A percentile compares a stretch with the other conserved stretches of the same genome.
Conservation (phyloP, 2,113 vertebrate genomes). For the Bos javanicus region DNA sequence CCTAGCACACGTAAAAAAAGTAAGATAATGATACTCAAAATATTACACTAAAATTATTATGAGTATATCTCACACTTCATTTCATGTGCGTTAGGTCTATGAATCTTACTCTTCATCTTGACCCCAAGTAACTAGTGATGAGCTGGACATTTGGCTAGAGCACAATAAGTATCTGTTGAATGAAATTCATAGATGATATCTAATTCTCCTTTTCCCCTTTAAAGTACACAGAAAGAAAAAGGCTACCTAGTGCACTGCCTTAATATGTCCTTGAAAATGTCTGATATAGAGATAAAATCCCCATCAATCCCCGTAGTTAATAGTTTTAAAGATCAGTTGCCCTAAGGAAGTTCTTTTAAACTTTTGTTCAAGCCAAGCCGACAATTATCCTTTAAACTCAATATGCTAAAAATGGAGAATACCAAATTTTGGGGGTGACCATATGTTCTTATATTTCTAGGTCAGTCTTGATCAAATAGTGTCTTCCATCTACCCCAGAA, state of each 20-base stretch:
- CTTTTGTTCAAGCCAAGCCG: constrained; percentile 26
- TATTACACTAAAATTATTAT: neutral
- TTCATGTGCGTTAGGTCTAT: neutral
- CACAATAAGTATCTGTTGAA: neutral
- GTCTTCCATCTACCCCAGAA: neutral
- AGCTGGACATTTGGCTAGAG: neutral
- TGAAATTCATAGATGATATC: neutral
- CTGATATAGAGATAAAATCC: neutral
- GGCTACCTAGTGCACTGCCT: neutral
- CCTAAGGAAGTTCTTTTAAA: neutral
- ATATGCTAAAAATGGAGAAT: constrained; percentile 16
- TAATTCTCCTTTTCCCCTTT: neutral
- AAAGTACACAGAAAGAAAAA: neutral
- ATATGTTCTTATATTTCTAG: constrained; percentile 38
- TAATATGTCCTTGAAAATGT: neutral
- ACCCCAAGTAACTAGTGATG: neutral
- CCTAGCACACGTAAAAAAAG: neutral
- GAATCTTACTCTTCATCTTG: neutral
- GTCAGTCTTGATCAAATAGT: constrained; percentile 27
- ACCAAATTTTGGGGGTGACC: neutral
- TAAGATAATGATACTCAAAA: neutral
- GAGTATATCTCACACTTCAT: neutral
- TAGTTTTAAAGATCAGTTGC: neutral
- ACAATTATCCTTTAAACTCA: constrained; percentile 27
- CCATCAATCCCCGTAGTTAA: neutral